Evolutionary conservation across 2,888 invertebrate species (phyloP), one percentile per base, ranked within the genome.

Genomic region (Clistopyga incitator): DNA sequence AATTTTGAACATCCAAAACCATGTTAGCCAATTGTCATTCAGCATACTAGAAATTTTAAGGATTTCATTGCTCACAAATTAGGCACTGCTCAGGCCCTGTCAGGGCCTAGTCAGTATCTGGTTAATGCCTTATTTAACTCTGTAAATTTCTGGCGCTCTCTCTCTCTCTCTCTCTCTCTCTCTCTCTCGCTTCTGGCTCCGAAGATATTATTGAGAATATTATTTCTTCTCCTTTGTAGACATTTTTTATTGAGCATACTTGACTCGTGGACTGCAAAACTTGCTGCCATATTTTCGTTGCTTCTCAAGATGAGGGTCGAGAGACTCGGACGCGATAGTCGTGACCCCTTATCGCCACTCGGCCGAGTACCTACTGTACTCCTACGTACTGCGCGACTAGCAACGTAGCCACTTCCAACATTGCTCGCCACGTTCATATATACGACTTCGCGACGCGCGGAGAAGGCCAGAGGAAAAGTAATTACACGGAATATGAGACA

Each of bases 401-500:
- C 45, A 42, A 42, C 59, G 59, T 45, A 52, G 42, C 50, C 59
- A 56, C 56, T 81, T 59, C 20, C 13, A 56, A 59, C 52, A 65
- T 59, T 77, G 25, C 38, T 10, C 10, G 23, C 20, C 64, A 65
- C 65, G 34, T 18, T 65, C 56, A 23, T 23, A 20, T 38, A 11
- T 52, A 38, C 52, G 75, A 75, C 50, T 75, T 23, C n/a, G 6
- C 59, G n/a, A 47, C 47, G 45, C 64, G 20, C 6, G 52, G 23
- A 38, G 45, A 50, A 45, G 52, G n/a, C 34, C 42, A 67, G 56
- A 47, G 67, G 78, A 86, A 88, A 87, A 86, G 86, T 85, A 88
- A 88, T 89, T 88, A 87, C 78, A 72, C 82, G 78, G 82, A 84
- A 86, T 86, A 87, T 70, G 86, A 86, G 83, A 70, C 74, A 82